Evolutionary conservation across 2,888 invertebrate species (phyloP), one percentile per base, ranked within the genome.

Genomic region (Altica lythri): DNA sequence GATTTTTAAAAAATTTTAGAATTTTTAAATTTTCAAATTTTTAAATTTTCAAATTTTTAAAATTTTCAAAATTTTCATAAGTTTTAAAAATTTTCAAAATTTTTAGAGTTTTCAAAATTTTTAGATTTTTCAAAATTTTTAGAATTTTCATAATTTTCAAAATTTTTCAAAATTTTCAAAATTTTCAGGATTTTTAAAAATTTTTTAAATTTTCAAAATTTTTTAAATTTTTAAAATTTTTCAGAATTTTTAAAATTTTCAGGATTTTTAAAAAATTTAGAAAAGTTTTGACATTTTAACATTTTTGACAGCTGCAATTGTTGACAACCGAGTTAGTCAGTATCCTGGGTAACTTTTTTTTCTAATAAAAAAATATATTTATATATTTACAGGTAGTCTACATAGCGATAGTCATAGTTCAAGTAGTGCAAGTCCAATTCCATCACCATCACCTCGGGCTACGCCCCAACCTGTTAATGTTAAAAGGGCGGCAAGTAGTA

Each of bases 371-470:
- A 22, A 5, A 22, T 5, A 22, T 22, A 18, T 29, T 29, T 32
- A 30, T 32, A 25, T 25, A 12, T 4, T 40, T 42, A n/a, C 35
- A 58, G 72, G 72, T 9, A 71, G 71, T 52, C 54, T 72, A 9
- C 90, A 91, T 76, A 90, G 90, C 43, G 90, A 90, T 75, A 88
- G 88, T 53, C 90, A 88, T 4, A 90, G 90, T 68, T 90, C 90
- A 4, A 90, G 88, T 67, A 89, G 90, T 44, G 85, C 89, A 51
- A 90, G 90, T n/a, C 91, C 91, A 5, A 87, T 90, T 59, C 90
- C 91, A 12, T 86, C 87, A 0, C 87, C 87, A 38, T 86, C 86
- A 22, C 87, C 88, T 4, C 80, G 86, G 60, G 86, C 86, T 45
- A 86, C 86, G 1, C 86, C 87, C 29, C 80, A 85, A 59, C 86